phyloP scores from a whole-genome alignment of 2,797 vertebrate genomes.

The Mareca strepera region DNA sequence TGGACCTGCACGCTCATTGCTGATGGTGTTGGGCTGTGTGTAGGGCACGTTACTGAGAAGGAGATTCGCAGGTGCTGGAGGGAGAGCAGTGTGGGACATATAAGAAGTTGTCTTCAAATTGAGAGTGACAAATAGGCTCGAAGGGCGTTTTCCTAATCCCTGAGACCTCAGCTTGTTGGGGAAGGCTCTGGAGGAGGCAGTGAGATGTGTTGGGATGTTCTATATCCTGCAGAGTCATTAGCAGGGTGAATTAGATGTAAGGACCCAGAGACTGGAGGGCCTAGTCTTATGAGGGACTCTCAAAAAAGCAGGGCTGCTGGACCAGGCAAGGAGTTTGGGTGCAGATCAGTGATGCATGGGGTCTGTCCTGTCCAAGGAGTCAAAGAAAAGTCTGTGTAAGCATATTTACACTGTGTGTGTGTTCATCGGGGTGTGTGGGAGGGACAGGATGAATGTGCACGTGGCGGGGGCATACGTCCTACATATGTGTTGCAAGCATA shows the following conservation, averaged over 20 bases:
- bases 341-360: no score
- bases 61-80: not conserved
- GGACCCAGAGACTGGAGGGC: no score
- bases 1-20: no score
- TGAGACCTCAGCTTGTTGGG: not conserved
- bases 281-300: not conserved
- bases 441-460: not conserved
- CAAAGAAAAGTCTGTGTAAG: not conserved
- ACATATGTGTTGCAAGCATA: rapidly evolving
- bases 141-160: not conserved
- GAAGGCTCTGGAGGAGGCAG: not conserved
- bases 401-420: rapidly evolving
- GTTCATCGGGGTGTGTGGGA: not conserved
- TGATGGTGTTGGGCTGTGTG: rapidly evolving
- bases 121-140: not conserved
- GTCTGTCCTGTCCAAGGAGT: not conserved
- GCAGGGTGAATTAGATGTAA: not conserved
- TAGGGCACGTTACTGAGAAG: not conserved
- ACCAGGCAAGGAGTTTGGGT: not conserved
- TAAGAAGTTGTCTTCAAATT: not conserved
- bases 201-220: not conserved
- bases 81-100: not conserved
- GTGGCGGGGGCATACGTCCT: not conserved
- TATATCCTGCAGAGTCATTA: not conserved
- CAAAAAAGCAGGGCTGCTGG: not conserved